Base-by-base conservation (phyloP, 2,797 vertebrate genomes). In the Melanogrammus aeglefinus region DNA sequence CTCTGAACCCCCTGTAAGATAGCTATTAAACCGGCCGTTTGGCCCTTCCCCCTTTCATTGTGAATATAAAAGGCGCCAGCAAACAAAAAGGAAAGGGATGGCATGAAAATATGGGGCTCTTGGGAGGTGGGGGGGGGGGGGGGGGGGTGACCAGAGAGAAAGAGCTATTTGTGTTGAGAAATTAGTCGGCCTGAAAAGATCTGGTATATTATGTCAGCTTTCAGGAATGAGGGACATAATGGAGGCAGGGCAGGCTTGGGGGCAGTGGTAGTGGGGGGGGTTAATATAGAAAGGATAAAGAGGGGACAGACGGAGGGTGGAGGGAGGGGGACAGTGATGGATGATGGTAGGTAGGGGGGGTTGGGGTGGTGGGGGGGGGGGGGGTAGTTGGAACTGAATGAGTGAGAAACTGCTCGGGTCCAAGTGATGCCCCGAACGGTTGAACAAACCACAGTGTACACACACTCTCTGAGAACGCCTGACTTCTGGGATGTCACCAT, bases 161-260 rank as follows among this genome's bases (percentile, higher is more conserved):
- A 92, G 92, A 93, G 84, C 83, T 83, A 83, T 90, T 91, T 91
- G 88, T 89, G 89, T 89, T 87, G 86, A 90, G 90, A 94, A 94
- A 94, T 93, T 92, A 92, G 91, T 85, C 84, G 85, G 88, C 88
- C 93, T 94, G 91, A 94, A 93, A 92, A 92, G 90, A 84, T 76
- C 78, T 80, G 88, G 91, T 94, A 88, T 93, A 94, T 93, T 93
- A 95, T 93, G 93, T 91, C 86, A 86, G 87, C 81, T 75, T 93
- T 92, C 87, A 88, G 51, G 51, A 87, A 89, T 86, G 89, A 79
- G 77, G 77, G 72, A 75, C 78, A 84, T 82, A 86, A 85, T 83
- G 79, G 88, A 79, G 75, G 76, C 41, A 63, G n/a, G 73, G 77
- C 21, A 69, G 29, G 82, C 36, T 44, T 76, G 76, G 8, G 33